Evolutionary conservation across 2,797 vertebrate species (phyloP).

Genomic region (Chrosomus eos): DNA sequence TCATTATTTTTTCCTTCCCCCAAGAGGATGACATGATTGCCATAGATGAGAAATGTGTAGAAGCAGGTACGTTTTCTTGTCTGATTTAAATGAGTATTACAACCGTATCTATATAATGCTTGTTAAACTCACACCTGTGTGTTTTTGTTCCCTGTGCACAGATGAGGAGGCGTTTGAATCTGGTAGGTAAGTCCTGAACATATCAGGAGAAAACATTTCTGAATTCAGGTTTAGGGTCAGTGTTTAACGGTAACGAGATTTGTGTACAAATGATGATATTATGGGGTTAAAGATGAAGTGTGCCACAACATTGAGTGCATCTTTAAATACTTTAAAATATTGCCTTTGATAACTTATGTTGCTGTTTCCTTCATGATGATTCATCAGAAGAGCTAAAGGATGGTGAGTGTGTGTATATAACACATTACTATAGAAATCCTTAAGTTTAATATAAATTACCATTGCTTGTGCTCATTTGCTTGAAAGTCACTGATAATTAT

Average conservation of each 20-base stretch:
- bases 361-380: slow-evolving; percentile 35
- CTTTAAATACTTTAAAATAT: neutral
- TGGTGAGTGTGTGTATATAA: slow-evolving; percentile 76
- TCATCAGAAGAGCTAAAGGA: slow-evolving; percentile 90
- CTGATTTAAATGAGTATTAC: neutral
- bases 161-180: slow-evolving; percentile 98
- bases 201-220: slow-evolving; percentile 22
- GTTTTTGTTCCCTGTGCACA: slow-evolving; percentile 67
- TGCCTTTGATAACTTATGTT: neutral
- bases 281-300: neutral
- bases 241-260: neutral
- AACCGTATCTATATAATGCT: neutral
- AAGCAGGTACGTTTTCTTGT: slow-evolving; percentile 84
- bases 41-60: slow-evolving; percentile 91
- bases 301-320: neutral
- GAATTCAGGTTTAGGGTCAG: neutral
- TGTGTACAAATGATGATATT: neutral
- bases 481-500: neutral
- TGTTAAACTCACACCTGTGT: neutral
- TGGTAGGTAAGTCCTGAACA: slow-evolving; percentile 85
- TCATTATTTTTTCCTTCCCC: slow-evolving; percentile 24
- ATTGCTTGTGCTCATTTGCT: neutral
- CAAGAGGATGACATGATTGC: slow-evolving; percentile 90
- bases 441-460: neutral
- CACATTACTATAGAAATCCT: neutral